Conservation (phyloP, 2,888 invertebrate species). For the Pogonocherus hispidulus region DNA sequence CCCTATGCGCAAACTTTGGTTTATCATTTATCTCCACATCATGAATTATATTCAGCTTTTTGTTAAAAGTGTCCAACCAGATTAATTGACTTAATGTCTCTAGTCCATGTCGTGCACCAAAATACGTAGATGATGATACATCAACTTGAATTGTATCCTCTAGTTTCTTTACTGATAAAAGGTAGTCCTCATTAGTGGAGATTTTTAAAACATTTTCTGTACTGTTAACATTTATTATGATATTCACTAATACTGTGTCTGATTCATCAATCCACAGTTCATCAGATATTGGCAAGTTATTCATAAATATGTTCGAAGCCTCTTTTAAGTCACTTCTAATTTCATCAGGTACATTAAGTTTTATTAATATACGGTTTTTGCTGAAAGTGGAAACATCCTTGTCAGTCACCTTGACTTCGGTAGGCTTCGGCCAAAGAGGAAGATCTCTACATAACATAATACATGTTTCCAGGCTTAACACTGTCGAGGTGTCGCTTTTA, state of each 20-base stretch:
- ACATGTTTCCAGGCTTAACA: conserved; percentile 76
- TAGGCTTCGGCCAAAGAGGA: conserved; percentile 84
- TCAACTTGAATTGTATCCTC: conserved; percentile 71
- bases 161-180: conserved; percentile 58
- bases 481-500: conserved; percentile 57
- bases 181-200: conserved; percentile 80
- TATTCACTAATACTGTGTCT: conserved; percentile 37
- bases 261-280: conserved; percentile 26
- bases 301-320: conserved; percentile 69
- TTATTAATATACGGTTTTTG: conserved; percentile 70
- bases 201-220: conserved; percentile 70
- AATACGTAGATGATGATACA: conserved; percentile 76
- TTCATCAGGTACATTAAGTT: conserved; percentile 65
- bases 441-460: conserved; percentile 79
- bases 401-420: conserved; percentile 74
- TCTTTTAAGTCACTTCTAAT: conserved; percentile 67
- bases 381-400: conserved; percentile 73
- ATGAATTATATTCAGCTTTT: conserved; percentile 74
- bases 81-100: conserved; percentile 82
- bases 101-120: conserved; percentile 81
- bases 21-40: conserved; percentile 79
- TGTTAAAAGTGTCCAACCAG: conserved; percentile 78
- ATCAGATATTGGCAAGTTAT: conserved; percentile 43
- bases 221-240: conserved; percentile 66
- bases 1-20: conserved; percentile 84